Base-by-base conservation (phyloP, 2,888 invertebrate species). In the Diplolepis rosae region DNA sequence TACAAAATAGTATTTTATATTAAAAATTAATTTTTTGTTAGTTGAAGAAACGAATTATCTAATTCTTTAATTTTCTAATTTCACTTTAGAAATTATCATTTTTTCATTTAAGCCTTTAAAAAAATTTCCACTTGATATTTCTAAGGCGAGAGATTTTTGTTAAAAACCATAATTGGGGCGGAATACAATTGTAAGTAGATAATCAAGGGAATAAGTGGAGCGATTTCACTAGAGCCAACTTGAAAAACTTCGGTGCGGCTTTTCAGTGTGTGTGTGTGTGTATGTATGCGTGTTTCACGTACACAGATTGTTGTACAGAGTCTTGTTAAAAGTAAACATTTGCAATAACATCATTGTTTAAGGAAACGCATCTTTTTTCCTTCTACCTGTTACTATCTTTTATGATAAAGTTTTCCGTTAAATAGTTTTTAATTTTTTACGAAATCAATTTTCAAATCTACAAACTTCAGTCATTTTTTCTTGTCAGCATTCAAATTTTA, bases 291-390 rank as follows among this genome's bases (percentile, higher is more conserved):
- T 84, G 85, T 85, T 81, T 78, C 82, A 77, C 82, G 80, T 81
- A 84, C 82, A 86, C 84, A 81, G 73, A 84, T 86, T 85, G 84
- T 87, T 86, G 83, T 85, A 85, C 81, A 84, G 80, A 79, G 73
- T 79, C 82, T 85, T 87, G 84, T 86, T 86, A 80, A 82, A 79
- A 83, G 81, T 83, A 81, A 85, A 84, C 78, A 83, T 86, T 86
- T 84, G 77, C 82, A 82, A 81, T 83, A 83, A 84, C 73, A 79
- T 76, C 54, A 71, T 80, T 77, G 70, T 61, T 61, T 30, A 30
- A 54, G 30, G 5, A 32, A 30, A 54, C 7, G 28, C 15, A 18
- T 18, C 3, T 35, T 61, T 35, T 61, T 61, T n/a, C n/a, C n/a
- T n/a, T n/a, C n/a, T n/a, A n/a, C n/a, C n/a, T n/a, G n/a, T n/a